These are phyloP conservation scores for Pelmatolapia mariae DNA, from an alignment of 2,113 vertebrate genomes.

Conservation along the genomic window DNA sequence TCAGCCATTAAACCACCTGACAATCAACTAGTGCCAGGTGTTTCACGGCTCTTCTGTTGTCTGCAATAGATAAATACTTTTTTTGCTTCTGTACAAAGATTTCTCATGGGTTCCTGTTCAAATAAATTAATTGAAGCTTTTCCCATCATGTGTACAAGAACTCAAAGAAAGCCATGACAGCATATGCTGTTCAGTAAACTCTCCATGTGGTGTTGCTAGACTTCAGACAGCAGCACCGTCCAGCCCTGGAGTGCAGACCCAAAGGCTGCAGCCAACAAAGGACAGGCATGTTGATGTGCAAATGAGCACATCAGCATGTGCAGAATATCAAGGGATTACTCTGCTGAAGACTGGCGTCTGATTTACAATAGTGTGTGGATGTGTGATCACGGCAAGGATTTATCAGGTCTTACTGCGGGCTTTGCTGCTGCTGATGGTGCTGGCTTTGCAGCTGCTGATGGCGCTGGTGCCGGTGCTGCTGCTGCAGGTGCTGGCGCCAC, in stretches of 20 bases:
- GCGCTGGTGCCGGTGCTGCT: constrained; percentile 52
- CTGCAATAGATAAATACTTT: not conserved
- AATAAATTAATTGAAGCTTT: not conserved
- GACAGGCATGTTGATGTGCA: constrained; percentile 9
- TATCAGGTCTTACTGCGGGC: constrained; percentile 44
- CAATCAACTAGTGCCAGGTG: not conserved
- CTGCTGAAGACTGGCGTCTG: not conserved
- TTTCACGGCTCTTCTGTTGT: not conserved
- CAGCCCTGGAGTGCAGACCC: not conserved
- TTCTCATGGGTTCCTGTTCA: not conserved
- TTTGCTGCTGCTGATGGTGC: constrained; percentile 31
- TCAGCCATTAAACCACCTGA: not conserved
- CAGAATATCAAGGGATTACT: constrained; percentile 42
- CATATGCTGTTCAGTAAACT: not conserved
- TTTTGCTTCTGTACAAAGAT: not conserved
- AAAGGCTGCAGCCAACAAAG: constrained; percentile 18
- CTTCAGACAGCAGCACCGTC: not conserved
- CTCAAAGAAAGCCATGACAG: not conserved
- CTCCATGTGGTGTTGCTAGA: constrained; percentile 42
- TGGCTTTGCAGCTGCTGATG: not conserved
- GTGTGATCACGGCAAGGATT: not conserved
- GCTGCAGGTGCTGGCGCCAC: constrained; percentile 48
- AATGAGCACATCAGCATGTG: constrained; percentile 21
- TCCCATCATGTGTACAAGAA: not conserved
- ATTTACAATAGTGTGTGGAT: constrained; percentile 5